Evolutionary conservation across 2,797 vertebrate genomes (phyloP).

Genomic region (Coendou prehensilis): DNA sequence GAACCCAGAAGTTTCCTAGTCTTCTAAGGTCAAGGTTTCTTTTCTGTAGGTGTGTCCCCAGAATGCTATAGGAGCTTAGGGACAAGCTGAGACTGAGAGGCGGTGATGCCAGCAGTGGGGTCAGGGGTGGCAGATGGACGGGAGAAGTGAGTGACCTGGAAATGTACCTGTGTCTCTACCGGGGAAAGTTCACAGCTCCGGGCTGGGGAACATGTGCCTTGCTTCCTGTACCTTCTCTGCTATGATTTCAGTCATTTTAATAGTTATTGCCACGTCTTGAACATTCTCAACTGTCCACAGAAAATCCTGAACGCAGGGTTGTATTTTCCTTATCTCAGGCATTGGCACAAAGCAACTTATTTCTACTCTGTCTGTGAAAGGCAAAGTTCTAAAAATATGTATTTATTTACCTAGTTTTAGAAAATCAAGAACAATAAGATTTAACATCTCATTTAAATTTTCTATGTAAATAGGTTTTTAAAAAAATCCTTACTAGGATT

Average conservation of each 20-base stretch:
- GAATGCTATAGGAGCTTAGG: fast-evolving
- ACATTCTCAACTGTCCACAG: not conserved
- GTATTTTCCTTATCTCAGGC: not conserved
- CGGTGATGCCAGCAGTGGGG: too few relatives aligned
- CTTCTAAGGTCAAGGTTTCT: not conserved
- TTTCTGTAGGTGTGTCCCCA: not conserved
- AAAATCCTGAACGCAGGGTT: not conserved
- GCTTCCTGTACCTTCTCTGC: not conserved
- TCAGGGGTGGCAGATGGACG: not conserved
- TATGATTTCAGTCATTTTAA: not conserved
- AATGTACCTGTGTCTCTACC: fast-evolving
- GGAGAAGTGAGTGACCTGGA: not conserved
- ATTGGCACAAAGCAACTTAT: not conserved
- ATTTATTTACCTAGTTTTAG: not conserved
- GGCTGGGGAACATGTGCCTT: not conserved
- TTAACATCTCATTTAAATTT: not conserved
- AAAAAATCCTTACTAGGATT: not conserved
- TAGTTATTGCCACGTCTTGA: not conserved
- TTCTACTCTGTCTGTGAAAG: not conserved
- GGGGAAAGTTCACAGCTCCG: not conserved
- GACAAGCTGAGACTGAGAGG: not conserved
- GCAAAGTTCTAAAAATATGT: not conserved
- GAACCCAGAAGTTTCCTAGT: not conserved
- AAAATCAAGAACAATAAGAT: conserved; percentile 1
- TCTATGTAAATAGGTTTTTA: not conserved